Base-by-base conservation (phyloP, 2,113 vertebrate genomes). In the Tor tambroides region DNA sequence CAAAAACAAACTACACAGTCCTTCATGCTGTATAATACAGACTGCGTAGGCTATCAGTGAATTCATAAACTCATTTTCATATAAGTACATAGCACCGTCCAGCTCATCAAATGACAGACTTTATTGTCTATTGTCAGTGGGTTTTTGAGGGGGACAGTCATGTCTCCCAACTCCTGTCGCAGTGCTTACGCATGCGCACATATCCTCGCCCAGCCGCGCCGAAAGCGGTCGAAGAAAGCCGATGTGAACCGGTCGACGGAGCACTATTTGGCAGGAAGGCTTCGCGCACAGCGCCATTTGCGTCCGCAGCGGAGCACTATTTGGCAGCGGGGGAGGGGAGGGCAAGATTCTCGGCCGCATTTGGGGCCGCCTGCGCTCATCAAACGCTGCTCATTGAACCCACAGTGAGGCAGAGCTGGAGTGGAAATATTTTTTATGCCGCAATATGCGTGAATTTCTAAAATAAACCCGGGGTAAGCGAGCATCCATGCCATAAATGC, bases 211-310 rank as follows among this genome's bases (percentile, higher is more conserved):
- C 90, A 77, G 41, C 72, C 19, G 72, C 28, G n/a, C 69, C 86
- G 75, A 83, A 30, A 71, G 76, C 80, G 49, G 69, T 69, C 51
- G 80, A 88, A 59, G 84, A 80, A 76, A 80, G 83, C 49, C 82
- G 85, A 90, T 81, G 80, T 81, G 85, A 88, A 90, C 87, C 81
- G 85, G 90, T 78, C 87, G 86, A 77, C 21, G 81, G 90, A 89
- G 91, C 94, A 95, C 90, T 94, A 94, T 95, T 92, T 93, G 88
- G 94, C 94, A 95, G 93, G 93, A 94, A 94, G 90, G 88, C 80
- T 87, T 56, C 90, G 75, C 51, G 83, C 85, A 65, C 38, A 38
- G 71, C 89, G 61, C 51, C 75, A 88, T 61, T 46, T 80, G 2
- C 41, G 21, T 82, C 14, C 38, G 14, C n/a, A 0, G 5, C 19